Conservation (phyloP, 2,797 vertebrate species). For the Leucoraja ocellata region DNA sequence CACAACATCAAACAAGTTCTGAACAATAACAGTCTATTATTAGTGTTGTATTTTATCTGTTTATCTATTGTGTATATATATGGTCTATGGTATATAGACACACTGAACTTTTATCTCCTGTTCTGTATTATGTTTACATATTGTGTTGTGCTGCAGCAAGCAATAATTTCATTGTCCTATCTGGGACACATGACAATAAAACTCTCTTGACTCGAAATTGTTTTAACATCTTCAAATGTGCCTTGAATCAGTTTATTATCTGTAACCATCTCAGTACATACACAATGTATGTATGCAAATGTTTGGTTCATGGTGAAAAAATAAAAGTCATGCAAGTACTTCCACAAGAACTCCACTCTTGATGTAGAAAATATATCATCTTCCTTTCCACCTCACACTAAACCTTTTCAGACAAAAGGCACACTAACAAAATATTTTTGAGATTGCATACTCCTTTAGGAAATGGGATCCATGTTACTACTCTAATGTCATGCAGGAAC, state of each 20-base stretch:
- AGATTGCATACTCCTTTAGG: background rate
- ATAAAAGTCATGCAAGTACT: background rate
- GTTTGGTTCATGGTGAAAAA: background rate
- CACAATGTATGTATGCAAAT: background rate
- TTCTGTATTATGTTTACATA: too few relatives aligned
- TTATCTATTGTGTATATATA: too few relatives aligned
- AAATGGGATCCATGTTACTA: background rate
- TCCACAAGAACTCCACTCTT: background rate
- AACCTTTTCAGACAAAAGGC: background rate
- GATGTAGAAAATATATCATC: background rate
- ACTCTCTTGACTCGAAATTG: too few relatives aligned
- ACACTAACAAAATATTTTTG: background rate
- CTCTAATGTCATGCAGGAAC: too few relatives aligned
- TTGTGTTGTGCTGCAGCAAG: too few relatives aligned
- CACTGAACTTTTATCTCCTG: too few relatives aligned
- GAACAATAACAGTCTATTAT: too few relatives aligned
- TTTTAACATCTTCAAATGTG: background rate
- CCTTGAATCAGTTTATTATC: background rate
- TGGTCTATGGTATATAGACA: too few relatives aligned
- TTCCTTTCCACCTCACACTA: background rate
- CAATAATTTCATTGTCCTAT: too few relatives aligned
- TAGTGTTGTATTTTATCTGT: too few relatives aligned
- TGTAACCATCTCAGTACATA: background rate
- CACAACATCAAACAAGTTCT: too few relatives aligned
- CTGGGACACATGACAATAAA: too few relatives aligned